These are phyloP conservation scores for Cyanoliseus patagonus DNA, from an alignment of 2,113 vertebrate genomes.

Conservation along the genomic window DNA sequence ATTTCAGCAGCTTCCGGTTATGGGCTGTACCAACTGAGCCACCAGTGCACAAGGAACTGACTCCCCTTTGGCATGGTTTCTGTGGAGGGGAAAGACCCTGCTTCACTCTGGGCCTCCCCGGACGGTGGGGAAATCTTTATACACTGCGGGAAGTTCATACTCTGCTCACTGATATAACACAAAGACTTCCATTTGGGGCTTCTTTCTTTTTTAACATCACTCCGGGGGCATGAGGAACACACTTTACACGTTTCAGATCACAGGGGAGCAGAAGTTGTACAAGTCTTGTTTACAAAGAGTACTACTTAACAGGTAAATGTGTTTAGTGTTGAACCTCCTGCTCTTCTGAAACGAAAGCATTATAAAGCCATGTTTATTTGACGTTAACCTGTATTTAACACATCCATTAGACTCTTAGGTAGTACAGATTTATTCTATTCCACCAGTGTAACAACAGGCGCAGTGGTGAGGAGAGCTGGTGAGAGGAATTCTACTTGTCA, in stretches of 20 bases:
- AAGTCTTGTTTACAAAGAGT: background rate
- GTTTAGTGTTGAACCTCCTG: background rate
- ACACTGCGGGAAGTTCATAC: background rate
- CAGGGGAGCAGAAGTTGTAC: background rate
- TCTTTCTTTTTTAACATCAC: background rate
- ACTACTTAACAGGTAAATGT: background rate
- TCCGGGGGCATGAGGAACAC: background rate
- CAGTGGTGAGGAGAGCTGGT: background rate
- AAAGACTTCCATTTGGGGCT: background rate
- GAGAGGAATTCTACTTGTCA: background rate
- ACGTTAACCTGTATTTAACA: background rate
- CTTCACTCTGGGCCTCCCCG: background rate
- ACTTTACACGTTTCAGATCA: background rate
- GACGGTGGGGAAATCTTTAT: background rate
- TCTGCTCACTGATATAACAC: background rate
- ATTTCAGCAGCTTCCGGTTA: background rate
- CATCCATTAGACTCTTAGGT: background rate
- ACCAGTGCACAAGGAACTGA: background rate
- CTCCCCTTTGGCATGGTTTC: background rate
- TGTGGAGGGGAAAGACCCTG: background rate
- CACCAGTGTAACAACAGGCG: background rate
- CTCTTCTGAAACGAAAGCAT: background rate
- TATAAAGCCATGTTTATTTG: background rate
- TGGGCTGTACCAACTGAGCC: background rate
- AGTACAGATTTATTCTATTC: background rate